These are phyloP conservation scores for Hemibagrus wyckioides DNA, from an alignment of 2,113 vertebrate genomes.

Conservation along the genomic window DNA sequence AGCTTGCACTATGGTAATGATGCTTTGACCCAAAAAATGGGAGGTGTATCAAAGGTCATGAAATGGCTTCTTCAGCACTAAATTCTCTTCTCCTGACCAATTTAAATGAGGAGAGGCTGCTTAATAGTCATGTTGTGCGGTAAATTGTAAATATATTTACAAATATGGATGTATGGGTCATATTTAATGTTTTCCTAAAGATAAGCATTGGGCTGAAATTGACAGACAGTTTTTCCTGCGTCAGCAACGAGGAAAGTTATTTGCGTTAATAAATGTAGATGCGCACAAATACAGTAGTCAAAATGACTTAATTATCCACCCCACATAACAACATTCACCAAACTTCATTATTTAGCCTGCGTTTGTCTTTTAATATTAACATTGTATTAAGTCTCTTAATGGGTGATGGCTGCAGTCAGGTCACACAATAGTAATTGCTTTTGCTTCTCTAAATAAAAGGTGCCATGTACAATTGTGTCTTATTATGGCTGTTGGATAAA, in stretches of 20 bases:
- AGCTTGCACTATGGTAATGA: slow-evolving; percentile 99
- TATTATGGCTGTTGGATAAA: slow-evolving; percentile 63
- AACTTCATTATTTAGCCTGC: slow-evolving; percentile 42
- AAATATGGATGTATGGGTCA: slow-evolving; percentile 84
- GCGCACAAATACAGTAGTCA: slow-evolving; percentile 46
- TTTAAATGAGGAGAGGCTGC: slow-evolving; percentile 96
- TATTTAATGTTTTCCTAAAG: slow-evolving; percentile 69
- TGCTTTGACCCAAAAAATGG: slow-evolving; percentile 94
- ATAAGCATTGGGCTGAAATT: slow-evolving; percentile 44
- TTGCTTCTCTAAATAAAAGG: slow-evolving; percentile 58
- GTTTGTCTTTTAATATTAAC: slow-evolving; percentile 55
- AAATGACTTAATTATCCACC: slow-evolving; percentile 51
- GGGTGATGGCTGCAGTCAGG: slow-evolving; percentile 50
- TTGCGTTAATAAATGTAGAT: slow-evolving; percentile 50
- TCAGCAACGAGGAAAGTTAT: slow-evolving; percentile 43
- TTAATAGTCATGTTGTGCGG: slow-evolving; percentile 96
- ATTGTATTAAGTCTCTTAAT: slow-evolving; percentile 56
- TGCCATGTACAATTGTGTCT: slow-evolving; percentile 59
- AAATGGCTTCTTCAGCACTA: slow-evolving; percentile 93
- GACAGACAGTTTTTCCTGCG: slow-evolving; percentile 44
- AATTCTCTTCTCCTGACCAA: slow-evolving; percentile 94
- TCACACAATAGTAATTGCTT: slow-evolving; percentile 56
- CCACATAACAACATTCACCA: slow-evolving; percentile 17
- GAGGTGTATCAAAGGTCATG: slow-evolving; percentile 93
- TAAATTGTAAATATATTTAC: slow-evolving; percentile 93